These are phyloP conservation scores for Crossocerus cetratus DNA, from an alignment of 2,888 invertebrate genomes.

Conservation along the genomic window DNA sequence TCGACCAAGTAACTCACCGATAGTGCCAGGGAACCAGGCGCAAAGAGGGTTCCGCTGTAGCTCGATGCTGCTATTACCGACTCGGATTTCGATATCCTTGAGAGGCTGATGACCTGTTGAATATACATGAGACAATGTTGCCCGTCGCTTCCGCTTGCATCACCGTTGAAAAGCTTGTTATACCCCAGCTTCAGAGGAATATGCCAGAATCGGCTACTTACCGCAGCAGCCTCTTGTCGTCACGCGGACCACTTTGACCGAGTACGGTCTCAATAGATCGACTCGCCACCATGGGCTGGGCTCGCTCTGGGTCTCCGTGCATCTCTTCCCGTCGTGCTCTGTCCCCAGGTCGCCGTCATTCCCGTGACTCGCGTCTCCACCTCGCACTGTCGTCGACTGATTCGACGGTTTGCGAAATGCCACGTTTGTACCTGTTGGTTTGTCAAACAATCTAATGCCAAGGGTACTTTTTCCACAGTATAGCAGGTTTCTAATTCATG, in stretches of 20 bases:
- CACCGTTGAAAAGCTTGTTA: neutral
- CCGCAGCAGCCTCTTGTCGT: constrained; percentile 90
- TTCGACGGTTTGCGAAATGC: constrained; percentile 92
- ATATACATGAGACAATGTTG: neutral
- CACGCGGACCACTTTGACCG: constrained; percentile 90
- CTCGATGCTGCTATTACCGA: constrained; percentile 93
- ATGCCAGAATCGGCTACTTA: constrained; percentile 66
- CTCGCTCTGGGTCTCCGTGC: constrained; percentile 93
- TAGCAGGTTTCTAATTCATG: no score
- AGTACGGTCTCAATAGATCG: constrained; percentile 89
- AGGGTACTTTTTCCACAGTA: no score
- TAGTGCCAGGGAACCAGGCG: constrained; percentile 95
- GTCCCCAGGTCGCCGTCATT: constrained; percentile 92
- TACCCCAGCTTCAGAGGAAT: neutral
- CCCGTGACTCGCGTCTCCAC: constrained; percentile 89
- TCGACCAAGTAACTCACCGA: constrained; percentile 80
- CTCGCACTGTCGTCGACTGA: constrained; percentile 92
- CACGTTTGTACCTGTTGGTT: constrained; percentile 85
- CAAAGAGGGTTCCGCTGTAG: constrained; percentile 93
- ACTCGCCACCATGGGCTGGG: constrained; percentile 97
- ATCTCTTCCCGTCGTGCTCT: constrained; percentile 91
- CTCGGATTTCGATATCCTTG: constrained; percentile 92
- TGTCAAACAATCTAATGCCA: no score
- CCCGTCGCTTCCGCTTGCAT: neutral
- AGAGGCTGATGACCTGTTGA: constrained; percentile 88